A percentile compares a stretch with the other conserved stretches of the same genome.
Evolutionary conservation across 2,888 invertebrate species (phyloP).

Genomic region (Aproaerema taeniolella): DNA sequence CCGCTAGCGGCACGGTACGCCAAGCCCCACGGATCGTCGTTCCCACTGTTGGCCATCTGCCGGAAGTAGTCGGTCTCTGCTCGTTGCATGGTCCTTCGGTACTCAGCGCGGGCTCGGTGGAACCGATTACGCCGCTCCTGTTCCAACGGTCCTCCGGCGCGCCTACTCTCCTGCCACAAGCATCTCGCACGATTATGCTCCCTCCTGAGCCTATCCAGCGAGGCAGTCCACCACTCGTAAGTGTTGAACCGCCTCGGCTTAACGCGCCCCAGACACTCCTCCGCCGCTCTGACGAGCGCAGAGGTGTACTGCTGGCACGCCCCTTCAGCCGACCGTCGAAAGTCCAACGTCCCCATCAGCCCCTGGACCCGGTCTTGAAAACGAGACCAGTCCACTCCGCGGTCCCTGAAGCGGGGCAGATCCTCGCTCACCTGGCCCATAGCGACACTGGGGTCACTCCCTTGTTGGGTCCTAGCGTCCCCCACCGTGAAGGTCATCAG

Average conservation of each 20-base stretch:
- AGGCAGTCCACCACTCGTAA: slow-evolving; percentile 20
- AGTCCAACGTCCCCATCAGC: not conserved
- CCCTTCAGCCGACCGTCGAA: slow-evolving; percentile 1
- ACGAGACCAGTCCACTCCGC: not conserved
- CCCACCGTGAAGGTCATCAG: slow-evolving; percentile 14
- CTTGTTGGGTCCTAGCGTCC: not conserved
- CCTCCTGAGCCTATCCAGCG: slow-evolving; percentile 9
- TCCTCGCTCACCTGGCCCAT: slow-evolving; percentile 1
- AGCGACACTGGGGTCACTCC: not conserved
- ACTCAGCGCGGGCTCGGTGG: not conserved
- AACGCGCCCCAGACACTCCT: slow-evolving; percentile 7
- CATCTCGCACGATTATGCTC: slow-evolving; percentile 3
- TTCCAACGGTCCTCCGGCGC: not conserved
- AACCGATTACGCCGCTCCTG: not conserved
- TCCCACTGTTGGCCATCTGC: slow-evolving; percentile 15
- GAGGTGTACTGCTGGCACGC: slow-evolving; percentile 7
- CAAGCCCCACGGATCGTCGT: slow-evolving; percentile 11
- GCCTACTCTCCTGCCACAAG: slow-evolving; percentile 15
- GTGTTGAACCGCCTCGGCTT: not conserved
- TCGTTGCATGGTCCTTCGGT: slow-evolving; percentile 7
- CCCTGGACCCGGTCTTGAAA: not conserved
- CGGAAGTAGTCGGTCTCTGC: slow-evolving; percentile 5
- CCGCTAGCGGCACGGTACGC: slow-evolving; percentile 25
- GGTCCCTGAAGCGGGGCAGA: not conserved
- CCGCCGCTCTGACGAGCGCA: slow-evolving; percentile 3